These are phyloP conservation scores for Ceratitis capitata DNA, from an alignment of 1,140 invertebrate species.

Conservation along the genomic window DNA sequence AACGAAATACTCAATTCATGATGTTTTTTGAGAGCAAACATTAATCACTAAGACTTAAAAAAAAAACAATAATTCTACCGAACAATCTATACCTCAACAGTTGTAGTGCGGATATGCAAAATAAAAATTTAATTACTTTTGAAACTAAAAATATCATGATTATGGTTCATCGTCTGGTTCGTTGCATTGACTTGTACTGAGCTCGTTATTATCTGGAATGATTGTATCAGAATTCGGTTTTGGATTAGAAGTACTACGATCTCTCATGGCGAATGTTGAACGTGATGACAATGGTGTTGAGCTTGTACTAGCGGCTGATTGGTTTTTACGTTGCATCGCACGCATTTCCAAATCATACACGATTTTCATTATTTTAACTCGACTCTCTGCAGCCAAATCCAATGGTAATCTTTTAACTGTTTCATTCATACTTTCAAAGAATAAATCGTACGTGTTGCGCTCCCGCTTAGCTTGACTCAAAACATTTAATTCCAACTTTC, in stretches of 20 bases:
- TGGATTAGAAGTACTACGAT: background rate
- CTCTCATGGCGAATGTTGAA: background rate
- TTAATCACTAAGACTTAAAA: too few relatives aligned
- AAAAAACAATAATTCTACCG: background rate
- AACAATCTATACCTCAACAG: background rate
- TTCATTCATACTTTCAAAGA: conserved; percentile 57
- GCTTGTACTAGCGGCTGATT: background rate
- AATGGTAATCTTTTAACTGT: conserved; percentile 55
- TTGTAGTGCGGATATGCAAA: background rate
- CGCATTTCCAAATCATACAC: conserved; percentile 55
- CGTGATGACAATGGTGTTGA: background rate
- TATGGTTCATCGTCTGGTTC: background rate
- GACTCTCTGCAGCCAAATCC: conserved; percentile 57
- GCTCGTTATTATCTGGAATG: conserved; percentile 6
- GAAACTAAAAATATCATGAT: background rate
- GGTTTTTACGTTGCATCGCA: conserved; percentile 32
- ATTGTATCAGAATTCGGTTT: background rate
- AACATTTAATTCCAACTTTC: background rate
- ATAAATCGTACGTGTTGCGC: conserved; percentile 51
- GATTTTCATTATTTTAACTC: conserved; percentile 58
- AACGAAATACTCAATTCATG: too few relatives aligned
- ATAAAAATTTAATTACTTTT: background rate
- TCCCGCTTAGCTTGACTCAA: conserved; percentile 14
- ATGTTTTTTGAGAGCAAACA: too few relatives aligned
- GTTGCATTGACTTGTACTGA: background rate